Base-by-base conservation (phyloP, 2,797 vertebrate genomes). In the Melanotaenia nigrans region DNA sequence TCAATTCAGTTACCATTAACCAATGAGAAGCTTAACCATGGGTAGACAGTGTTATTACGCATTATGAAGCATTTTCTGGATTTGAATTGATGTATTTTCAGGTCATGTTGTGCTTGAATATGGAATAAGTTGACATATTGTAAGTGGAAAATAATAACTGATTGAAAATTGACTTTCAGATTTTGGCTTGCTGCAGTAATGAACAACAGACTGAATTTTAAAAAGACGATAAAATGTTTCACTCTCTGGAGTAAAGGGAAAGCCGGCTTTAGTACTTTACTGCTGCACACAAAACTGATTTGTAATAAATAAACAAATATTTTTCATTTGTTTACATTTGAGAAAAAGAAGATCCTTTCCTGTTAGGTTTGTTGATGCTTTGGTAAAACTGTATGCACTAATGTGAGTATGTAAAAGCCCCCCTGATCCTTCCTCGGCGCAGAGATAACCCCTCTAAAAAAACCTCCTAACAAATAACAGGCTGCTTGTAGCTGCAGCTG, bases 381-480 rank as follows among this genome's bases (percentile, higher is more conserved):
- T 42, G 33, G 6, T 49, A 22, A 61, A 24, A 55, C 12, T 28
- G 59, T 30, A 24, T 65, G 24, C 14, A 53, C 73, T 33, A 47
- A 11, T 62, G 54, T 55, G 2, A 32, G n/a, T 54, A 58, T 40
- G 16, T 59, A 16, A 36, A 30, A 38, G 51, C 16, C 67, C 10
- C 45, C n/a, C 33, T 71, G 28, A 69, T 68, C 61, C 67, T 42
- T 60, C 56, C 65, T 61, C 42, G 78, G 61, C 53, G 30, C 69
- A 74, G 32, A 49, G 25, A 49, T 30, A 62, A 75, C 47, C 67
- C 67, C 62, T 64, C 65, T 53, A 5, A 28, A 28, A 22, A 33
- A 71, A 45, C 60, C 63, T 73, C 57, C 65, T 58, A 55, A 60
- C 60, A 54, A 57, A 73, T 71, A 84, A 74, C 54, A 81, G 56